These are phyloP conservation scores for Drosophila sproati DNA, from an alignment of 1,140 invertebrate species.

Conservation along the genomic window DNA sequence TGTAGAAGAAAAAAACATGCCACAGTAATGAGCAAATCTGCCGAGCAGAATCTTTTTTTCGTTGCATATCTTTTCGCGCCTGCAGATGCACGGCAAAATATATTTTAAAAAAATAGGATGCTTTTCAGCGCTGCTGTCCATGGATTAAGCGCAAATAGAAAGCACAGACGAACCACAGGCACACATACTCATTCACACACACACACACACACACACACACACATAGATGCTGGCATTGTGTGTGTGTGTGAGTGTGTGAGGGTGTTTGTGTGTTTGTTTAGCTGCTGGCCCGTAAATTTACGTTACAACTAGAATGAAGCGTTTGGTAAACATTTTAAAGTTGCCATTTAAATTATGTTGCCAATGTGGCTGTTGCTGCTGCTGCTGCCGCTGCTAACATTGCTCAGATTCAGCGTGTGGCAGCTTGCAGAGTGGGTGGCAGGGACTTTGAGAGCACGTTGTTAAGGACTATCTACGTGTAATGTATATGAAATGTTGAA, in stretches of 20 bases:
- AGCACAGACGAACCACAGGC: slow-evolving; percentile 45
- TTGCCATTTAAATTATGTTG: slow-evolving; percentile 77
- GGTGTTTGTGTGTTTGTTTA: slow-evolving; percentile 57
- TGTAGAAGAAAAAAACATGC: slow-evolving; percentile 59
- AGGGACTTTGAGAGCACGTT: neutral
- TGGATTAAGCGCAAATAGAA: slow-evolving; percentile 78
- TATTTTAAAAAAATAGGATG: slow-evolving; percentile 58
- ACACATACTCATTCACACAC: slow-evolving; percentile 18
- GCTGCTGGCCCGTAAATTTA: slow-evolving; percentile 78
- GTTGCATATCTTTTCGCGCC: slow-evolving; percentile 68
- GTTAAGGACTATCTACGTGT: neutral
- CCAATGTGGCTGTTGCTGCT: slow-evolving; percentile 44
- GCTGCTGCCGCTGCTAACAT: slow-evolving; percentile 2
- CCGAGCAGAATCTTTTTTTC: slow-evolving; percentile 28
- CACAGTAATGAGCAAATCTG: slow-evolving; percentile 71
- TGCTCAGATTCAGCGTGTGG: slow-evolving; percentile 3
- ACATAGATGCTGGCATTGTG: slow-evolving; percentile 16
- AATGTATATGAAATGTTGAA: slow-evolving; percentile 45
- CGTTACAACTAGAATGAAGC: slow-evolving; percentile 80
- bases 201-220: slow-evolving; percentile 26
- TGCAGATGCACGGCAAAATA: slow-evolving; percentile 39
- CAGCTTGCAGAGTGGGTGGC: neutral
- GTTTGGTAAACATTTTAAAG: slow-evolving; percentile 81
- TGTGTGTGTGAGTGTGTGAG: slow-evolving; percentile 4
- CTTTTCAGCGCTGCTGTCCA: slow-evolving; percentile 64